A percentile compares a stretch with the other conserved stretches of the same genome.
Conservation (phyloP, 2,797 vertebrate species). For the Avahi laniger region DNA sequence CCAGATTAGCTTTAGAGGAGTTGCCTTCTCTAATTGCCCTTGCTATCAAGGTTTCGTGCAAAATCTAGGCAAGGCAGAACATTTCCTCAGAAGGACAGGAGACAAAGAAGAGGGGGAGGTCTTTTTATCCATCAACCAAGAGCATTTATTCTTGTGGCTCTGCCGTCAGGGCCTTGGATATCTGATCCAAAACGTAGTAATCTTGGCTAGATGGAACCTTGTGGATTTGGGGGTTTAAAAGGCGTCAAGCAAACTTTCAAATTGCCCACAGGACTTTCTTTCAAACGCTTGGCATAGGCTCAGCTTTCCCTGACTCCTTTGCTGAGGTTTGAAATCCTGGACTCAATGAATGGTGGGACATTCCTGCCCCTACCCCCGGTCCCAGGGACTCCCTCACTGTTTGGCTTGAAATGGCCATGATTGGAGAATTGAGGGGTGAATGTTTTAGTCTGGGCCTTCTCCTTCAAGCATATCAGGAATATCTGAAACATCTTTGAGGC, state of each 20-base stretch:
- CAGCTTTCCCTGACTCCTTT: not conserved
- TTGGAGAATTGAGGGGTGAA: not conserved
- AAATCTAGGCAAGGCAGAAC: constrained; percentile 34
- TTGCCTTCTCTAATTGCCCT: constrained; percentile 75
- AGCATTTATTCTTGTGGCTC: not conserved
- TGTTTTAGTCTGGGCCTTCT: not conserved
- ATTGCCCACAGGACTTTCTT: not conserved
- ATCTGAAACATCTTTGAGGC: not conserved
- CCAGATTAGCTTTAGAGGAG: constrained; percentile 70
- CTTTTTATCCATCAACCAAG: not conserved
- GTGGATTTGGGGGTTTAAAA: not conserved
- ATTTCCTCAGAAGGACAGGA: constrained; percentile 6
- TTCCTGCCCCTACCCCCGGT: too few species aligned
- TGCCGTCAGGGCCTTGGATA: not conserved
- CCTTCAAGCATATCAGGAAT: not conserved
- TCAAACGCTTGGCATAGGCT: not conserved
- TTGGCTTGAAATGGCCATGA: constrained; percentile 1
- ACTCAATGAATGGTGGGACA: not conserved
- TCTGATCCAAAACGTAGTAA: not conserved
- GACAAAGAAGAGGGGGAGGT: not conserved
- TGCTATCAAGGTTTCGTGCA: constrained; percentile 78
- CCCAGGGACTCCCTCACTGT: not conserved
- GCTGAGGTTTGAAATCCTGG: not conserved
- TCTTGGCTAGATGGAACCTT: not conserved
- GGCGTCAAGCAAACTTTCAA: constrained; percentile 15